Base-by-base conservation (phyloP, 1,140 invertebrate genomes). In the Sitophilus oryzae region DNA sequence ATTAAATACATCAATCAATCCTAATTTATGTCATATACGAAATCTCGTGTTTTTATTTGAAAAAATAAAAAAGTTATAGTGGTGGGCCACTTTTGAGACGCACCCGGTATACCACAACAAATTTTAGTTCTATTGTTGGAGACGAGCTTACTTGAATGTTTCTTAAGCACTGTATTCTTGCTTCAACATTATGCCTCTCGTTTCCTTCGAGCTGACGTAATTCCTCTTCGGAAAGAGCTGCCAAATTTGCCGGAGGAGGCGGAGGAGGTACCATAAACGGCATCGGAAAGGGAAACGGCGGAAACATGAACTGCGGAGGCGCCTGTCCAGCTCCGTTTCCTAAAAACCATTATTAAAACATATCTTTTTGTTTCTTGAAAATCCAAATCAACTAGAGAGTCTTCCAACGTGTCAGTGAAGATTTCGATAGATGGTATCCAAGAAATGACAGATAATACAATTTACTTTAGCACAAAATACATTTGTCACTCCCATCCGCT, bases 201-300 rank as follows among this genome's bases (percentile, higher is more conserved):
- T 82, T 82, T 20, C 93, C 92, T 73, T 98, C 96, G 85, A 98
- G 85, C 18, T 79, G 76, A 55, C 79, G 75, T 21, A 99, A 74
- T 68, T 98, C 93, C 52, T 93, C 91, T 25, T 85, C 80, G 41
- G 80, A 83, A 14, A 98, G 75, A 35, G 78, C 80, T 47, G 79
- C 77, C 18, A 94, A 79, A 71, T 89, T 83, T 10, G 81, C 75
- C 11, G 91, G 90, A 37, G 86, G 83, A 15, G 84, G 82, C 5
- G 91, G 91, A 20, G 86, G 82, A 18, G 84, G 84, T n/a, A 71
- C 60, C 52, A 77, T 71, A 63, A 79, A 76, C 35, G 78, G 76
- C 63, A 80, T 72, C 3, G 44, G 36, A 40, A 79, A 75, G 34
- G 78, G 75, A 65, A 83, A 79, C 8, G 80, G 77, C 10, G 75